Evolutionary conservation across 2,797 vertebrate genomes (phyloP).

Genomic region (Denticeps clupeoides): DNA sequence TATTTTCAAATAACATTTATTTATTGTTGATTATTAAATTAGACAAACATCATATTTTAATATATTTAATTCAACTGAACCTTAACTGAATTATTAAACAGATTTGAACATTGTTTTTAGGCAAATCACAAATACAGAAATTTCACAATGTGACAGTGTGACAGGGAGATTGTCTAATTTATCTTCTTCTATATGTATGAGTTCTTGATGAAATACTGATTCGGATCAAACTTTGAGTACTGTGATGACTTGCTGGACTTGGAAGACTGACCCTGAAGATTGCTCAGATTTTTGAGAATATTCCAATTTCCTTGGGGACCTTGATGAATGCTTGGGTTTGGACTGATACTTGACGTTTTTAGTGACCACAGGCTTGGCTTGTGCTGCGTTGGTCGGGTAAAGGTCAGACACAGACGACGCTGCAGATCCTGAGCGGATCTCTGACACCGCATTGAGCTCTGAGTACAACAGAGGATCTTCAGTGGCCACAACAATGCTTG

Average conservation of each 20-base stretch:
- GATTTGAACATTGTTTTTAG: too few relatives aligned
- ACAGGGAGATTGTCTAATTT: not conserved
- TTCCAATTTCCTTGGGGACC: not conserved
- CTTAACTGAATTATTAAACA: too few relatives aligned
- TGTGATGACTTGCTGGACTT: slow-evolving; percentile 10
- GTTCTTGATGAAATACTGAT: slow-evolving; percentile 37
- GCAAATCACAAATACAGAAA: too few relatives aligned
- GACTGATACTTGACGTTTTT: slow-evolving; percentile 22
- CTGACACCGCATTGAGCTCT: slow-evolving; percentile 33
- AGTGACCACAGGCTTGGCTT: slow-evolving; percentile 37
- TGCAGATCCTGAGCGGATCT: slow-evolving; percentile 41
- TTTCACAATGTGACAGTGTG: too few relatives aligned
- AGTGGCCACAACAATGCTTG: not conserved
- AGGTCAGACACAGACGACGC: slow-evolving; percentile 42
- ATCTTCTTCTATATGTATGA: slow-evolving; percentile 42
- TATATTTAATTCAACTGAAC: too few relatives aligned
- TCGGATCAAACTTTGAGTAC: slow-evolving; percentile 5
- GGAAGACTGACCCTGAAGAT: not conserved
- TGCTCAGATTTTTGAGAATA: slow-evolving; percentile 11
- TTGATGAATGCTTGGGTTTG: slow-evolving; percentile 21
- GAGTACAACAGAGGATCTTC: slow-evolving; percentile 24
- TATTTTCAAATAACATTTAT: too few relatives aligned
- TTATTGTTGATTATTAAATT: too few relatives aligned
- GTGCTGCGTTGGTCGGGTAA: slow-evolving; percentile 32
- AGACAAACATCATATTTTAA: too few relatives aligned